Evolutionary conservation across 2,113 vertebrate genomes (phyloP).

Genomic region (Crotalus tigris): DNA sequence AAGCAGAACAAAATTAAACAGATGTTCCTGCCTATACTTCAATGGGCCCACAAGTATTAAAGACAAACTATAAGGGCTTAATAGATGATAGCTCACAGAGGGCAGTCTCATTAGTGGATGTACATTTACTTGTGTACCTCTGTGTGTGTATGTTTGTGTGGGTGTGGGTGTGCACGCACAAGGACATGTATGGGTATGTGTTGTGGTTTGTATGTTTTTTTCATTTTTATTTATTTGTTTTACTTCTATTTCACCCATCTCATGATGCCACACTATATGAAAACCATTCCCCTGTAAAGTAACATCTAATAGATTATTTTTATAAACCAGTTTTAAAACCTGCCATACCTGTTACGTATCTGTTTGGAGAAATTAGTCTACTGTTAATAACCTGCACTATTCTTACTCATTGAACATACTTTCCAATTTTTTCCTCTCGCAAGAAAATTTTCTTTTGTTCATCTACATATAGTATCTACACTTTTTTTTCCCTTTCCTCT

Average conservation of each 20-base stretch:
- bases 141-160: not conserved
- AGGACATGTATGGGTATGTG: not conserved
- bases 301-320: not conserved
- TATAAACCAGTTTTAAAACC: not conserved
- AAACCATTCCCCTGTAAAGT: not conserved
- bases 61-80: slow-evolving; percentile 8
- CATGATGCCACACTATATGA: not conserved
- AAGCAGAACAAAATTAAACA: slow-evolving; percentile 29
- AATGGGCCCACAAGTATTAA: slow-evolving; percentile 16
- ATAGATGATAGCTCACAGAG: not conserved
- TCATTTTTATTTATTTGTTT: not conserved
- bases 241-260: not conserved
- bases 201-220: not conserved
- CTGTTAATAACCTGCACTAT: not conserved
- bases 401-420: not conserved
- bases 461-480: not conserved
- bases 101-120: not conserved
- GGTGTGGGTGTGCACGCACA: not conserved
- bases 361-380: not conserved
- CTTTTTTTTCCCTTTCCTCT: not conserved
- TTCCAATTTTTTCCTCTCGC: not conserved
- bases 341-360: not conserved
- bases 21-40: slow-evolving; percentile 26
- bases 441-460: not conserved
- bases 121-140: not conserved